A percentile compares a stretch with the other conserved stretches of the same genome.
Evolutionary conservation across 2,888 invertebrate genomes (phyloP).

Genomic region (Onchidella celtica): DNA sequence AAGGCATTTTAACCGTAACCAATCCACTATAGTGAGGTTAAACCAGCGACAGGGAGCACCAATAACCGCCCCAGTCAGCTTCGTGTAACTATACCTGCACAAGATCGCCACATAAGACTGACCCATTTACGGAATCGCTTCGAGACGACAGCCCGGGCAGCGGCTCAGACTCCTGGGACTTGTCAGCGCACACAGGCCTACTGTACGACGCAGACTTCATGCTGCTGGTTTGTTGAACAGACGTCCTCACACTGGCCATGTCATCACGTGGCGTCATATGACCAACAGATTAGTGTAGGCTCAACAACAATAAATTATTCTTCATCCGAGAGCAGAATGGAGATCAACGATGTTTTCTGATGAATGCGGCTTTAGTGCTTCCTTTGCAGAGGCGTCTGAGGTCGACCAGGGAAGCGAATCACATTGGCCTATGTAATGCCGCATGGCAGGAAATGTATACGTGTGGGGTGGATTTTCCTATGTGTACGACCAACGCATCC

Average conservation of each 20-base stretch:
- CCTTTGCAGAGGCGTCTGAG: slow-evolving; percentile 11
- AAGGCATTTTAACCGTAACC: not conserved
- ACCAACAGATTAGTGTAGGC: not conserved
- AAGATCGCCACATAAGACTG: not conserved
- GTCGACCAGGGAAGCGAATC: not conserved
- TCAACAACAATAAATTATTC: not conserved
- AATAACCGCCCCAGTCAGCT: not conserved
- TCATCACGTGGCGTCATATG: slow-evolving; percentile 11
- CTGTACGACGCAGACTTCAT: not conserved
- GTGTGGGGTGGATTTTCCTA: slow-evolving; percentile 15
- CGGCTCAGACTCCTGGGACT: not conserved
- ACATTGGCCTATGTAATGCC: slow-evolving; percentile 13
- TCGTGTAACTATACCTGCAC: not conserved
- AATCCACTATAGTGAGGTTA: not conserved
- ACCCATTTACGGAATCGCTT: not conserved
- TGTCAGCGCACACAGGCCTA: too few species aligned
- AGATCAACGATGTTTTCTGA: not conserved
- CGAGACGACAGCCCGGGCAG: not conserved
- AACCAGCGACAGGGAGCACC: not conserved
- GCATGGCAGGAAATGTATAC: slow-evolving; percentile 4
- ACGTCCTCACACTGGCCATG: not conserved
- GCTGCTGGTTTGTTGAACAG: slow-evolving; percentile 3
- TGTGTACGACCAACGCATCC: not conserved
- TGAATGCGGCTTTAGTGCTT: slow-evolving; percentile 1
- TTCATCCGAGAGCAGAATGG: not conserved